Evolutionary conservation across 2,888 invertebrate species (phyloP).

Genomic region (Papilio protenor): DNA sequence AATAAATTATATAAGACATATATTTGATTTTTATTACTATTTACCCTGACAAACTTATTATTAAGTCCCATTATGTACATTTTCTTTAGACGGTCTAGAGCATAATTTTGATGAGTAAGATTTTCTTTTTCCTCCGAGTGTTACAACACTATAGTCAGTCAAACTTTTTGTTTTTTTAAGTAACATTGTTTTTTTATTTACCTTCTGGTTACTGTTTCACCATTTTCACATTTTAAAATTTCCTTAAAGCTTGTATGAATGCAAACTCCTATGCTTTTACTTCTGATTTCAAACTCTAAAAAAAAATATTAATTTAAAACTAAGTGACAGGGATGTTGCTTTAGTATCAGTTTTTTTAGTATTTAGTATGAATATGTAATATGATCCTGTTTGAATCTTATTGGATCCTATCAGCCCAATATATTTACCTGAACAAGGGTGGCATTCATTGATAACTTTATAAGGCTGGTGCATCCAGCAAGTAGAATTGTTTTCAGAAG

Average conservation of each 20-base stretch:
- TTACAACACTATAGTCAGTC: too few relatives aligned
- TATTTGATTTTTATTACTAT: too few relatives aligned
- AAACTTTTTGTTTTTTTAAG: neutral
- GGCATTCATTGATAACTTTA: conserved; percentile 89
- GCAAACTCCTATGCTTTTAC: conserved; percentile 92
- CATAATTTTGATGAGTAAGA: too few relatives aligned
- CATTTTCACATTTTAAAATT: conserved; percentile 90
- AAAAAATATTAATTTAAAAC: conserved; percentile 46
- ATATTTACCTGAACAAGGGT: conserved; percentile 90
- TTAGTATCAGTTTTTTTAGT: neutral
- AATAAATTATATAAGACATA: neutral
- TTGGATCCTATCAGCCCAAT: neutral
- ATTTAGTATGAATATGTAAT: neutral
- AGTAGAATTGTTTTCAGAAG: conserved; percentile 90
- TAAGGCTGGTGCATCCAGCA: conserved; percentile 90
- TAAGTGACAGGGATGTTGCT: neutral
- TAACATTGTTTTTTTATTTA: conserved; percentile 56
- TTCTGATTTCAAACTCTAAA: conserved; percentile 91
- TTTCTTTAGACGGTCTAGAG: too few relatives aligned
- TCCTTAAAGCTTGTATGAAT: conserved; percentile 93
- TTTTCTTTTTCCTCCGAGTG: too few relatives aligned
- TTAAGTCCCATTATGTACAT: too few relatives aligned
- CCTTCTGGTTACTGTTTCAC: conserved; percentile 92
- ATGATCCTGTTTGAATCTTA: neutral
- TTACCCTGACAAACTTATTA: too few relatives aligned